Conservation (phyloP, 2,888 invertebrate species). For the Macropis europaea region DNA sequence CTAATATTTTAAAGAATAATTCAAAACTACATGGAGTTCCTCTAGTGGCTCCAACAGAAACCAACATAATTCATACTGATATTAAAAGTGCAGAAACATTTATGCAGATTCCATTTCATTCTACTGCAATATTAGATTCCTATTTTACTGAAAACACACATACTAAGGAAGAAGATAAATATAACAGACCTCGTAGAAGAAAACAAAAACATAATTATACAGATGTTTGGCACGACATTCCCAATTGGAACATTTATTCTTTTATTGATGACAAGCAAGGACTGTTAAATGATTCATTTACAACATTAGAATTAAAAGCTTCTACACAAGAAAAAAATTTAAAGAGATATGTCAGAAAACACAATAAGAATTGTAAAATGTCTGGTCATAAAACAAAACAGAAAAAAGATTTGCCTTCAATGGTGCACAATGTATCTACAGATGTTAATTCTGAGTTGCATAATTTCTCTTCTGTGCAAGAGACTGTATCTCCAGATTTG, state of each 20-base stretch:
- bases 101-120: not conserved
- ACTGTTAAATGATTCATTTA: not conserved
- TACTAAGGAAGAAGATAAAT: not conserved
- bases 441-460: not conserved
- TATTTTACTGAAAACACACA: not conserved
- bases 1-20: constrained; percentile 50
- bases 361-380: not conserved
- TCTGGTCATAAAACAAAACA: not conserved
- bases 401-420: not conserved
- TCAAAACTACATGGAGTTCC: not conserved
- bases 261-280: not conserved
- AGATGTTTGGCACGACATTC: not conserved
- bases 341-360: not conserved
- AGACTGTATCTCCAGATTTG: not conserved
- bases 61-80: not conserved
- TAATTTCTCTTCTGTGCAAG: not conserved
- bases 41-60: not conserved
- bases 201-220: constrained; percentile 43
- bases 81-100: not conserved
- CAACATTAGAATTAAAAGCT: not conserved
- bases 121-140: not conserved
- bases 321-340: not conserved
- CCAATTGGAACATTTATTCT: not conserved
- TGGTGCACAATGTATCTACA: not conserved
- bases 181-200: constrained; percentile 14